phyloP scores from a whole-genome alignment of 2,113 vertebrate species.

The Chlamydotis undulata region DNA sequence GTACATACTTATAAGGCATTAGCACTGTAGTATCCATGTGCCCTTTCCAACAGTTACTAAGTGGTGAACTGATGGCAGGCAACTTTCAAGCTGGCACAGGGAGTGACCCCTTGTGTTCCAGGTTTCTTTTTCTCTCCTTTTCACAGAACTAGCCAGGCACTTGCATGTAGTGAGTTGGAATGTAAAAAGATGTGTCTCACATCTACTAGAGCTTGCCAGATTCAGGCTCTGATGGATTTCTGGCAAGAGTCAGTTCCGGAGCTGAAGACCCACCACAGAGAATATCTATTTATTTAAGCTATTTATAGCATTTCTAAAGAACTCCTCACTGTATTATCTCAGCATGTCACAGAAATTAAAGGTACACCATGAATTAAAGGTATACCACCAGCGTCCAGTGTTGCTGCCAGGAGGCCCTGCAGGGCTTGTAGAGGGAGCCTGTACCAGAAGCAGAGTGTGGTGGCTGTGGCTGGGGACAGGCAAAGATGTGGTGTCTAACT shows the following conservation, averaged over 20 bases:
- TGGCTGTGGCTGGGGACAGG: not conserved
- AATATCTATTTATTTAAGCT: slow-evolving; percentile 74
- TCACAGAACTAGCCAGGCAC: slow-evolving; percentile 15
- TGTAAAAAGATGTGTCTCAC: slow-evolving; percentile 53
- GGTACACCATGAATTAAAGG: slow-evolving; percentile 58
- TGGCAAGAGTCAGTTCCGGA: slow-evolving; percentile 68
- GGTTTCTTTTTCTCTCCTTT: not conserved
- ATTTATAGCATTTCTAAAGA: slow-evolving; percentile 70
- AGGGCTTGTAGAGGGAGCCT: not conserved
- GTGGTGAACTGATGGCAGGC: not conserved
- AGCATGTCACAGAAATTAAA: slow-evolving; percentile 59
- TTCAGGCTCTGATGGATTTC: slow-evolving; percentile 66
- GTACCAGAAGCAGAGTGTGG: fast-evolving
- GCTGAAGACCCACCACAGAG: slow-evolving; percentile 66
- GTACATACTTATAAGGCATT: not conserved
- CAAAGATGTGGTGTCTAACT: not conserved
- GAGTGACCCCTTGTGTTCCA: slow-evolving; percentile 14
- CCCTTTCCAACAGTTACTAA: not conserved
- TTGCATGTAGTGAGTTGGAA: slow-evolving; percentile 48
- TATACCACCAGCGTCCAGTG: not conserved
- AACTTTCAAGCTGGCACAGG: slow-evolving; percentile 2
- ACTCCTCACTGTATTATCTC: slow-evolving; percentile 65
- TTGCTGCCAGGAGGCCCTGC: not conserved
- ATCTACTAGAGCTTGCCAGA: slow-evolving; percentile 63
- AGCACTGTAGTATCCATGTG: not conserved